Evolutionary conservation across 2,888 invertebrate species (phyloP), one percentile per base, ranked within the genome.

Genomic region (Copidosoma aretas): DNA sequence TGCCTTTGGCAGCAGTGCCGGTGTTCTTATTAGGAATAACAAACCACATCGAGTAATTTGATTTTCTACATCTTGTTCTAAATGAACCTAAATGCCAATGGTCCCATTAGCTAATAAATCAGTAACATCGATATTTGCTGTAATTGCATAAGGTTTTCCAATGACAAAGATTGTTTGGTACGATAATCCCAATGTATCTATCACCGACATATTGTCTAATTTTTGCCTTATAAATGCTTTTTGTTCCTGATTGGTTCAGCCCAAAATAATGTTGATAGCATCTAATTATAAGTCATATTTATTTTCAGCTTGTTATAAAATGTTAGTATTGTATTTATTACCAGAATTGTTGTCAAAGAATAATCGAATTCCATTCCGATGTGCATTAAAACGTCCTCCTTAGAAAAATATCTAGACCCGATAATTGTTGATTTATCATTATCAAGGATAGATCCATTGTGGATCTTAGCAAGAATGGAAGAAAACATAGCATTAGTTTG

Each of bases 401-500:
- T 65, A 19, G 73, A 68, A 49, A 75, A 73, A 71, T 76, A 76
- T 71, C 79, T 56, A 1, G 76, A 77, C 69, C 79, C 75, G 15
- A 78, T 76, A 60, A 76, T 67, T n/a, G 39, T 22, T 17, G 74
- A 71, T 43, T 79, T 71, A 59, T n/a, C 64, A 43, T 70, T 25
- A 15, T 70, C 66, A 64, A 76, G 72, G 71, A 62, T 54, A 12
- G 70, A 62, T 64, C 77, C 78, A 73, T 77, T 73, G 12, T 78
- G 79, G 66, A 79, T 77, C 77, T 80, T 79, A 46, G 78, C n/a
- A 0, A 80, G 73, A 60, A 79, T 75, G 14, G 66, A 68, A 17
- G 81, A 77, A 75, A 81, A 83, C 65, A n/a, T 49, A 68, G 67
- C 74, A 68, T 81, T 76, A 41, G 75, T 68, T 77, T 82, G 82